Conservation (phyloP, 2,113 vertebrate species). For the Cyphomyrus plagiostoma region DNA sequence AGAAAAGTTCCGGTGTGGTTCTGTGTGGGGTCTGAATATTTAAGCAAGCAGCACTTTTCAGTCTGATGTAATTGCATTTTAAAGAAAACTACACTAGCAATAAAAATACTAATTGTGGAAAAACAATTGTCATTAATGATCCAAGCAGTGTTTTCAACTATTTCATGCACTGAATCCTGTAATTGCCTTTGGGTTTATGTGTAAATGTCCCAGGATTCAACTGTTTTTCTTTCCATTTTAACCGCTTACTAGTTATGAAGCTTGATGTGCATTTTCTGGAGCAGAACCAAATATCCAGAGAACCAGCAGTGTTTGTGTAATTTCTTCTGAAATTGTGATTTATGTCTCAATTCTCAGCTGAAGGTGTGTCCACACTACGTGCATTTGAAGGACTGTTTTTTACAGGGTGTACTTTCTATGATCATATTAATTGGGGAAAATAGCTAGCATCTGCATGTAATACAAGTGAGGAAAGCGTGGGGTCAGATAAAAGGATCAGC, state of each 20-base stretch:
- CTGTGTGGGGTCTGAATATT: constrained; percentile 1
- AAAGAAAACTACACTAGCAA: neutral
- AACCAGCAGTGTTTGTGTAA: neutral
- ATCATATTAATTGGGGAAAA: neutral
- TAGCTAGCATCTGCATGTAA: neutral
- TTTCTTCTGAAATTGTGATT: neutral
- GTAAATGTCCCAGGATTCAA: neutral
- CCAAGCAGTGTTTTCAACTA: neutral
- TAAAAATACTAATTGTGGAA: neutral
- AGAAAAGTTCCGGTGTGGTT: neutral
- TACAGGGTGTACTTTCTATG: neutral
- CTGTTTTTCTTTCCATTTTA: neutral
- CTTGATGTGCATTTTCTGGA: neutral
- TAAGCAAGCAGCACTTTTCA: neutral
- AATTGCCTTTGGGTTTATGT: neutral
- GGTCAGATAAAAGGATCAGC: neutral
- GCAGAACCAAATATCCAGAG: neutral
- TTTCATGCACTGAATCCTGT: neutral
- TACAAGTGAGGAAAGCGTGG: neutral
- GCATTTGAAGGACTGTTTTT: neutral
- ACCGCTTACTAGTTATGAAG: neutral
- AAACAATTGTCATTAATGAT: neutral
- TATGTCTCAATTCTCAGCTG: neutral
- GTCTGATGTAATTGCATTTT: neutral
- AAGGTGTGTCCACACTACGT: neutral